A percentile compares a stretch with the other conserved stretches of the same genome.
phyloP scores from a whole-genome alignment of 2,888 invertebrate species.

The Boloria selene region DNA sequence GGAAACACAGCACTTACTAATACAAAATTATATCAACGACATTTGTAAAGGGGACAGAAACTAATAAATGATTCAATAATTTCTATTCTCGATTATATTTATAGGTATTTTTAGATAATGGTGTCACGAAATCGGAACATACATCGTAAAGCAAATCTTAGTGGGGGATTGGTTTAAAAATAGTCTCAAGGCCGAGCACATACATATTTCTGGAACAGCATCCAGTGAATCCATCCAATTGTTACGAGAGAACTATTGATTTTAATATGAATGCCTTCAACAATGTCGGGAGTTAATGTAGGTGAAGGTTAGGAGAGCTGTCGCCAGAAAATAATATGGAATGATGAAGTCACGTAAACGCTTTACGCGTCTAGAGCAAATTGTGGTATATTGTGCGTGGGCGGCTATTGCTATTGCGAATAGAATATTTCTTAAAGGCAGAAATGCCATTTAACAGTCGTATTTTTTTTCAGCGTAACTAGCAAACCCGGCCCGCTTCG shows the following conservation, averaged over 20 bases:
- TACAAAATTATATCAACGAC: too few species aligned
- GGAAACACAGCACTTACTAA: too few species aligned
- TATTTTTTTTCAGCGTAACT: not conserved
- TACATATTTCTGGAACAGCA: not conserved
- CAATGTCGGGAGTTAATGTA: not conserved
- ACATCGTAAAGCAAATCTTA: not conserved
- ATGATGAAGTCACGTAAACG: slow-evolving; percentile 23
- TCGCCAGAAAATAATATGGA: not conserved
- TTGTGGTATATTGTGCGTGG: slow-evolving; percentile 19
- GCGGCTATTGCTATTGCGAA: slow-evolving; percentile 1
- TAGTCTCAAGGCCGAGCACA: not conserved
- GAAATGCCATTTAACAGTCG: not conserved
- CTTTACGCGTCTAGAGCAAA: slow-evolving; percentile 17
- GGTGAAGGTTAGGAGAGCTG: slow-evolving; percentile 12
- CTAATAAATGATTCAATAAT: too few species aligned
- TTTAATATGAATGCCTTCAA: too few species aligned
- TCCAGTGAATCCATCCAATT: too few species aligned
- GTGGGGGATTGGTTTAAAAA: not conserved
- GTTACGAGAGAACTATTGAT: too few species aligned
- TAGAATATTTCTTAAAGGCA: not conserved
- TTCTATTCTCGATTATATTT: too few species aligned
- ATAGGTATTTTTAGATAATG: too few species aligned
- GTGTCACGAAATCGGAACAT: not conserved
- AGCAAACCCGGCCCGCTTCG: too few species aligned
- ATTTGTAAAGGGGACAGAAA: too few species aligned